Percentiles rank a stretch among this genome's conserved stretches.
These are phyloP conservation scores for Euleptes europaea DNA, from an alignment of 2,113 vertebrate genomes.

Conservation along the genomic window DNA sequence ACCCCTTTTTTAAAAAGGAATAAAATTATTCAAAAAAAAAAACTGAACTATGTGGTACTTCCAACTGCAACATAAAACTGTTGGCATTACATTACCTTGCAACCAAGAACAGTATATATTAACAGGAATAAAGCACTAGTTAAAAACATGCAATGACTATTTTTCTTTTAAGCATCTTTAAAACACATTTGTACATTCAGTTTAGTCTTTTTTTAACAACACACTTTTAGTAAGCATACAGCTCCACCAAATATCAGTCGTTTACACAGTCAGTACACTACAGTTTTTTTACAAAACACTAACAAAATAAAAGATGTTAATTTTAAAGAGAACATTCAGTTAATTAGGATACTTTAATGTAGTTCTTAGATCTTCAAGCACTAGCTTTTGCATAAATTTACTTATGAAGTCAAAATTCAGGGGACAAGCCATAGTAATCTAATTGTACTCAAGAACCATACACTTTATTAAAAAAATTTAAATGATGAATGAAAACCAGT, in stretches of 20 bases:
- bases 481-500: conserved; percentile 37
- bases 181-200: conserved; percentile 41
- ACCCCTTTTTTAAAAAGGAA: no score
- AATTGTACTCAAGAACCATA: conserved; percentile 30
- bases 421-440: conserved; percentile 30
- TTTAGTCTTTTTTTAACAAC: conserved; percentile 55
- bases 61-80: background rate
- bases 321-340: conserved; percentile 63
- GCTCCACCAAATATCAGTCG: conserved; percentile 37
- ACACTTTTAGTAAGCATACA: conserved; percentile 48
- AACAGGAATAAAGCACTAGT: background rate
- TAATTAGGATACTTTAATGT: conserved; percentile 67
- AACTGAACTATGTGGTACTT: background rate
- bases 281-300: conserved; percentile 39
- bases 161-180: conserved; percentile 32
- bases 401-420: conserved; percentile 47
- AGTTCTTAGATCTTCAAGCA: conserved; percentile 65
- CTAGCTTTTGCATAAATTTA: conserved; percentile 59
- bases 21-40: no score
- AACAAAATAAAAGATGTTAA: conserved; percentile 60
- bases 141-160: conserved; percentile 50
- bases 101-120: background rate
- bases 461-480: conserved; percentile 41
- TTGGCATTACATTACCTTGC: background rate
- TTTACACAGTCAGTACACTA: conserved; percentile 41